phyloP scores from a whole-genome alignment of 2,113 vertebrate species.

The Tachysurus vachellii region DNA sequence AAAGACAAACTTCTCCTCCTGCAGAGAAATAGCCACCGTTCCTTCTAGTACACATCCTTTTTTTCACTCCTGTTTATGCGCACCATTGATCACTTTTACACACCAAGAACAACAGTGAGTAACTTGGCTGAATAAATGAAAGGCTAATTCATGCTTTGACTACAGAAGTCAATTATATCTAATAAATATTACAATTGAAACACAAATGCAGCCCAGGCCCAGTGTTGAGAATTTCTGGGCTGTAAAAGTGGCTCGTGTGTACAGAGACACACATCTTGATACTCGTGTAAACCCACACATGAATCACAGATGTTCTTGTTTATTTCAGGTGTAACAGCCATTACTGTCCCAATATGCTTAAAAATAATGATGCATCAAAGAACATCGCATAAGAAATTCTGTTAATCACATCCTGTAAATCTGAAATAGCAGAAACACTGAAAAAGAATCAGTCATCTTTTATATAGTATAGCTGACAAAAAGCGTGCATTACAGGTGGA shows the following conservation, averaged over 20 bases:
- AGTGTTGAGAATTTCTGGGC: background rate
- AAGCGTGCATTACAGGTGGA: background rate
- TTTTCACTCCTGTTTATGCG: background rate
- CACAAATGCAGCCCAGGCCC: background rate
- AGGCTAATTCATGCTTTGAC: background rate
- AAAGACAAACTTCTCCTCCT: background rate
- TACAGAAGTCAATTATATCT: background rate
- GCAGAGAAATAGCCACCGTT: background rate
- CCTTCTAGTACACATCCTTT: background rate
- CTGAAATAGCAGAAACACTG: background rate
- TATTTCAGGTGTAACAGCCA: background rate
- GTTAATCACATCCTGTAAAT: background rate
- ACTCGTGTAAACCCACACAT: slow-evolving; percentile 10
- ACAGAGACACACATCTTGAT: background rate
- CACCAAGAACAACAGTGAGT: background rate
- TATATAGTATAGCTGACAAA: background rate
- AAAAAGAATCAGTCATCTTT: background rate
- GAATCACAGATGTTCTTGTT: background rate
- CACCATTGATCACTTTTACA: background rate
- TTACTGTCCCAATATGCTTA: background rate
- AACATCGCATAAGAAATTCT: background rate
- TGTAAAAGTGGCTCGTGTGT: background rate
- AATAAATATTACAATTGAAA: background rate
- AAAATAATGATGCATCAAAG: background rate
- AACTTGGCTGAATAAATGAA: background rate